Conservation (phyloP, 2,797 vertebrate genomes). For the Linurgus olivaceus region DNA sequence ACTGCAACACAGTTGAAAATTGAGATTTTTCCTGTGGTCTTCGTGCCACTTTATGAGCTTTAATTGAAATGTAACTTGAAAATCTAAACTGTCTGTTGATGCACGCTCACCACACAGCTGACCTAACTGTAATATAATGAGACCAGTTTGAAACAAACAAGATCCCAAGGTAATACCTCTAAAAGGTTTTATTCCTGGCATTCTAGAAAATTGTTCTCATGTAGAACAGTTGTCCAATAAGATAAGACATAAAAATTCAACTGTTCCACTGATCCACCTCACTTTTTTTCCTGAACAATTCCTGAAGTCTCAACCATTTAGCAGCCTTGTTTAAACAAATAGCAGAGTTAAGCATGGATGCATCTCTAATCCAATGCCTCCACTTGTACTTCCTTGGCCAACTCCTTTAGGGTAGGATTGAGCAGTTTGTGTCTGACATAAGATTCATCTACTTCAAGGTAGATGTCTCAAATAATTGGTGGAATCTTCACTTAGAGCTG, state of each 20-base stretch:
- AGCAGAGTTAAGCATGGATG: not conserved
- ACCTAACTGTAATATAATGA: not conserved
- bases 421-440: not conserved
- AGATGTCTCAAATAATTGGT: not conserved
- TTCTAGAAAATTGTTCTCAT: not conserved
- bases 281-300: not conserved
- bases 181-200: not conserved
- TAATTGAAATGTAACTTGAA: not conserved
- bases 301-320: not conserved
- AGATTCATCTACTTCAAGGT: not conserved
- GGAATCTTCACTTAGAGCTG: not conserved
- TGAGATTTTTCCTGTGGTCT: not conserved
- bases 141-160: not conserved
- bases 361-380: fast-evolving
- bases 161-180: not conserved
- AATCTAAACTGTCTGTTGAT: not conserved
- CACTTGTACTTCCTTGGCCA: not conserved
- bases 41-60: not conserved
- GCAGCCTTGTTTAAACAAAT: not conserved
- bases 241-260: not conserved
- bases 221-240: not conserved
- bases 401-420: not conserved
- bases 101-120: not conserved
- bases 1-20: not conserved
- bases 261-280: not conserved